Evolutionary conservation across 1,140 invertebrate species (phyloP), one percentile per base, ranked within the genome.

Genomic region (Carposina sasakii): DNA sequence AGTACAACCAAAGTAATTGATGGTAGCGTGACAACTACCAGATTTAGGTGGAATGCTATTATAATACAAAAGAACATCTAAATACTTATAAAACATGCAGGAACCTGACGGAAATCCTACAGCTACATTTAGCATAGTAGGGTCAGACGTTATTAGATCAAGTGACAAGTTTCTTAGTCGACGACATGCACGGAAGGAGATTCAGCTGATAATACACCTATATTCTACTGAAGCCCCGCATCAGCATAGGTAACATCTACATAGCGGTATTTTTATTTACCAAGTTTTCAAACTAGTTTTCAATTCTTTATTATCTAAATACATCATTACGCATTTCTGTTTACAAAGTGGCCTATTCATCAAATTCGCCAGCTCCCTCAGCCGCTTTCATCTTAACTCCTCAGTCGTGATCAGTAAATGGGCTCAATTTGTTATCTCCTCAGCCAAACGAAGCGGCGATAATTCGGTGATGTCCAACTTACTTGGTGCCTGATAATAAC

Each of bases 251-350:
- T 28, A 28, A 12, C 24, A 12, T 28, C 12, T 5, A 28, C 24
- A 28, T 6, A 28, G 24, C 24, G 24, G 6, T 12, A 28, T 28
- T 28, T 28, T 5, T 28, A 6, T 6, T 12, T 6, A 28, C 15
- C 31, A 33, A 33, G 9, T 33, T 33, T 8, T 33, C 4, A 33
- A 8, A 33, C 31, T n/a, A 4, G 5, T 33, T n/a, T 4, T 4
- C 3, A 8, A 33, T 4, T 5, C 24, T 28, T 12, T 15, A 33
- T n/a, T n/a, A n/a, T n/a, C 31, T n/a, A 33, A 33, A 33, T 15
- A 33, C 31, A n/a, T 33, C 31, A 33, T 33, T 33, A 33, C 31
- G n/a, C 31, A 33, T 33, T 33, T 10, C 9, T 33, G 31, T 33
- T n/a, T 33, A 4, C 4, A 33, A n/a, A n/a, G n/a, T n/a, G n/a